Evolutionary conservation across 1,140 invertebrate genomes (phyloP), one percentile per base, ranked within the genome.

Genomic region (Schmidtea mediterranea): DNA sequence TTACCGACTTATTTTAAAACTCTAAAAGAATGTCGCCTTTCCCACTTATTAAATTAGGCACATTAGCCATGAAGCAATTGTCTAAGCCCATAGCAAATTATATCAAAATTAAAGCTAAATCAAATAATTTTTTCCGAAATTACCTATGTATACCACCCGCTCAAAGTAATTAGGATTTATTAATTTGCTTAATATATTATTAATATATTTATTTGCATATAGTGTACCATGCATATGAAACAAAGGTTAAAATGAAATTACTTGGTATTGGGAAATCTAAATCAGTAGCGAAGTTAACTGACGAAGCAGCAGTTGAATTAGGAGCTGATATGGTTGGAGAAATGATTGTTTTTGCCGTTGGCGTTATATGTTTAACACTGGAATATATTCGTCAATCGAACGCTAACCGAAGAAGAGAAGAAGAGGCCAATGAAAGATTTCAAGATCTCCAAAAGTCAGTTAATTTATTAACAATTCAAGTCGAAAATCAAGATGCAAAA

Each of bases 401-500:
- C 15, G 22, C 9, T 21, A 6, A 12, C 12, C 6, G 9, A 19
- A 21, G 15, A 13, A 45, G 22, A 45, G 43, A 45, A n/a, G 19
- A 45, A 24, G 21, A 45, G 2, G 15, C 22, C 5, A n/a, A 6
- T 19, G 23, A 45, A 8, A 45, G 8, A 8, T 21, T 45, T 21
- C 2, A 13, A 2, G 43, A 45, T 13, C 43, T 45, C n/a, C 15
- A 21, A n/a, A 21, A 45, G 5, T 45, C 43, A 5, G 43, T 45
- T n/a, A 45, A 45, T 21, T 15, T 8, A 21, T 19, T 45, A 19
- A 21, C 15, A 5, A 8, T 45, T 24, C 12, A 19, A 21, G 18
- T 45, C 10, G 43, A 45, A 24, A 24, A 19, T 21, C 43, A 45
- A 45, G 43, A 45, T n/a, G 43, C 43, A 21, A 45, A 45, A 21